Evolutionary conservation across 1,140 invertebrate species (phyloP).

Genomic region (Bombyx mandarina): DNA sequence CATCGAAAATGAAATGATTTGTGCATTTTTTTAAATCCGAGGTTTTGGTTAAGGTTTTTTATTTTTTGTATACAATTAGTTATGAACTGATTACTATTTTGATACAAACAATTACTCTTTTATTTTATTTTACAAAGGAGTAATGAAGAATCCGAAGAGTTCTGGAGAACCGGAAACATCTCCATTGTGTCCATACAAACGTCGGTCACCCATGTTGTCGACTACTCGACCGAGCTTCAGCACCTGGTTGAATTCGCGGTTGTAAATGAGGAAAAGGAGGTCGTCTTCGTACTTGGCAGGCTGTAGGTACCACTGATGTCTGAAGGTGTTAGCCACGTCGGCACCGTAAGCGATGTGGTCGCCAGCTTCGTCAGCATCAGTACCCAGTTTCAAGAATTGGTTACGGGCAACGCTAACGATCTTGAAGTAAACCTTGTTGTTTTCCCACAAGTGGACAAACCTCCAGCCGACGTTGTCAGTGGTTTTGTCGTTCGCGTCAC

Average conservation of each 20-base stretch:
- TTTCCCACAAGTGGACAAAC: not conserved
- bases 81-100: too few species aligned
- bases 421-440: constrained; percentile 5
- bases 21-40: too few species aligned
- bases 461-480: constrained; percentile 2
- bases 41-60: too few species aligned
- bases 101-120: too few species aligned
- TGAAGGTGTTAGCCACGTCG: not conserved
- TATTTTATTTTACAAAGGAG: not conserved
- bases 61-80: too few species aligned
- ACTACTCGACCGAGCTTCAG: constrained; percentile 2
- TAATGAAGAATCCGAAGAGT: not conserved
- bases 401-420: not conserved
- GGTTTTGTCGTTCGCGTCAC: constrained; percentile 2
- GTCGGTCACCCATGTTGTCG: not conserved
- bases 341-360: constrained; percentile 2
- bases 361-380: not conserved
- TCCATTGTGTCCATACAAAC: constrained; percentile 1
- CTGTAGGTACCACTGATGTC: constrained; percentile 4
- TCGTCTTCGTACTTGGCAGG: not conserved
- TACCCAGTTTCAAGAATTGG: constrained; percentile 1
- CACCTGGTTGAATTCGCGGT: constrained; percentile 3
- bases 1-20: too few species aligned
- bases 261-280: constrained; percentile 1
- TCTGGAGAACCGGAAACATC: constrained; percentile 2